A percentile compares a stretch with the other conserved stretches of the same genome.
Conservation (phyloP, 2,888 invertebrate species). For the Sipha maydis region DNA sequence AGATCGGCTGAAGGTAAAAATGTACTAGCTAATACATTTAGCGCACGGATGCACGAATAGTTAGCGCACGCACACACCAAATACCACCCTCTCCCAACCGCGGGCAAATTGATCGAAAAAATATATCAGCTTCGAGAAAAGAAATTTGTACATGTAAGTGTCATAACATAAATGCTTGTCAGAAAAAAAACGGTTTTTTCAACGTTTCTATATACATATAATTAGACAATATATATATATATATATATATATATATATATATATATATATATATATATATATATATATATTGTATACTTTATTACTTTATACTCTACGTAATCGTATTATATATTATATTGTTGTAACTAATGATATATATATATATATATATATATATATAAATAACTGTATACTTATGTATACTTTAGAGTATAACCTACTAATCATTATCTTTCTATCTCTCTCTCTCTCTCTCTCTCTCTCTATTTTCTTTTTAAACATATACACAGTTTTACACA, state of each 20-base stretch:
- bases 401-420: background rate
- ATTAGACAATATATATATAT: background rate
- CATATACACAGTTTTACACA: background rate
- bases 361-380: background rate
- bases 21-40: constrained; percentile 58
- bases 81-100: constrained; percentile 27
- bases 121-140: constrained; percentile 35
- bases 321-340: background rate
- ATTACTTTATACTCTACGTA: background rate
- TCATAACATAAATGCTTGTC: constrained; percentile 10
- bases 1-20: constrained; percentile 69
- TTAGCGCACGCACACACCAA: constrained; percentile 47
- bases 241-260: background rate
- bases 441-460: background rate
- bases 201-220: background rate
- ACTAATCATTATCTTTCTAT: background rate
- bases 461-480: background rate
- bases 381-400: background rate
- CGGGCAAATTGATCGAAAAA: constrained; percentile 30
- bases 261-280: background rate
- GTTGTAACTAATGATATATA: background rate
- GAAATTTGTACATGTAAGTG: constrained; percentile 44
- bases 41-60: constrained; percentile 61
- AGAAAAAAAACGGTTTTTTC: constrained; percentile 21
- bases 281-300: background rate